These are phyloP conservation scores for Aphrocallistes beatrix DNA, from an alignment of 37 sponge, comb jelly and placozoan genomes.

Conservation along the genomic window DNA sequence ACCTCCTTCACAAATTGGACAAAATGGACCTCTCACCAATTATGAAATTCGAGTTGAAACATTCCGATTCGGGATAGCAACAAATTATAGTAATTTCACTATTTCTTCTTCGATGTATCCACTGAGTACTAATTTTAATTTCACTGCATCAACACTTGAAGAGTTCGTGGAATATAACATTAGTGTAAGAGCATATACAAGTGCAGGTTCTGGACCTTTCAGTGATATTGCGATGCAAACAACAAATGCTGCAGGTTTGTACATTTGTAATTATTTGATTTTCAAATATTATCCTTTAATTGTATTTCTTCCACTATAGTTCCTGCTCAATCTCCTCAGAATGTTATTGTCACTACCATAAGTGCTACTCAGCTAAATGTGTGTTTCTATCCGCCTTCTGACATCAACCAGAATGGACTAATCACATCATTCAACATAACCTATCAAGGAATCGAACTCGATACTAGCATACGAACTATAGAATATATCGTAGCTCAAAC, in stretches of 20 bases:
- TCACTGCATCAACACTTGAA: neutral
- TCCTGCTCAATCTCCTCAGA: neutral
- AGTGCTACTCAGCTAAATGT: neutral
- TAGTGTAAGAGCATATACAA: neutral
- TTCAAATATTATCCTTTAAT: neutral
- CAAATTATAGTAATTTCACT: neutral
- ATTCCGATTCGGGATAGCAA: neutral
- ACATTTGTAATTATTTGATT: neutral
- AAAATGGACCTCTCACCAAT: neutral
- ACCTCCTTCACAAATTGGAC: neutral
- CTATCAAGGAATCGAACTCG: neutral
- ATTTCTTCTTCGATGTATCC: neutral
- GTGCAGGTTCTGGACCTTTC: neutral
- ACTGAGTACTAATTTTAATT: neutral
- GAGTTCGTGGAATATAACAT: neutral
- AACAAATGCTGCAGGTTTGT: constrained; percentile 1
- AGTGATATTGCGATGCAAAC: neutral
- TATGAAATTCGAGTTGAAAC: neutral
- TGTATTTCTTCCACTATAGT: no score
- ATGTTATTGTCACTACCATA: neutral
- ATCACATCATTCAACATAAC: neutral
- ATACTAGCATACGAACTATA: neutral
- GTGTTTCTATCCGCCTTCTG: neutral
- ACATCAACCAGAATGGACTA: neutral
- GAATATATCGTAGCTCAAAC: neutral